Evolutionary conservation across 2,797 vertebrate genomes (phyloP), one percentile per base, ranked within the genome.

Genomic region (Uromys caudimaculatus): DNA sequence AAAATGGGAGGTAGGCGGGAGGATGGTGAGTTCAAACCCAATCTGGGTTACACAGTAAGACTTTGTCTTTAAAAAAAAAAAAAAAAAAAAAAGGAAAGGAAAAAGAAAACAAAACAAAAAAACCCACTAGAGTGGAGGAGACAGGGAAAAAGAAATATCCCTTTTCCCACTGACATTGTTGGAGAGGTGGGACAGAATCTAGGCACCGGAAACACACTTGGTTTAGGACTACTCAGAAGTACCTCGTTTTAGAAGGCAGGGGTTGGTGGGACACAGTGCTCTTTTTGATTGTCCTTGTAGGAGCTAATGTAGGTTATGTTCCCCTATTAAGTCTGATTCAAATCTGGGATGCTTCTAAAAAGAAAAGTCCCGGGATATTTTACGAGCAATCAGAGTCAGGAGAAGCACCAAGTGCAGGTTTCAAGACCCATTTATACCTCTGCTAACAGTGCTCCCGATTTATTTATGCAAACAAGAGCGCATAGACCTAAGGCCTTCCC

Each of bases 401-500:
- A 96, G 62, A 8, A 27, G 54, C 47, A 92, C 32, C 56, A 93
- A 67, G 0, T 11, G 17, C 32, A 13, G 38, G 94, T 85, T 89
- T 85, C 85, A 62, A 71, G 84, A 89, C 32, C 69, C 89, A 69
- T 94, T 97, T 91, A 94, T 58, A 95, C 77, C 52, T 81, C 19
- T 14, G 64, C 29, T 27, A 85, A 38, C 6, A 4, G 52, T 76
- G 83, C 76, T 98, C 88, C 78, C 84, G 76, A 83, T 56, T 89
- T 86, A 94, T 85, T 92, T 94, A 44, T 84, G 88, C 96, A 97
- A 95, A 62, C 81, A 67, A 44, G 82, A 96, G 47, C 62, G 62
- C 79, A 73, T 35, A 76, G 24, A 67, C 58, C 88, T 16, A 87
- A 44, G 88, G 89, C 73, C 78, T 94, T 97, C 79, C 14, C 54